A percentile compares a stretch with the other conserved stretches of the same genome.
phyloP scores from a whole-genome alignment of 2,797 vertebrate species.

The Meriones psammophilus region DNA sequence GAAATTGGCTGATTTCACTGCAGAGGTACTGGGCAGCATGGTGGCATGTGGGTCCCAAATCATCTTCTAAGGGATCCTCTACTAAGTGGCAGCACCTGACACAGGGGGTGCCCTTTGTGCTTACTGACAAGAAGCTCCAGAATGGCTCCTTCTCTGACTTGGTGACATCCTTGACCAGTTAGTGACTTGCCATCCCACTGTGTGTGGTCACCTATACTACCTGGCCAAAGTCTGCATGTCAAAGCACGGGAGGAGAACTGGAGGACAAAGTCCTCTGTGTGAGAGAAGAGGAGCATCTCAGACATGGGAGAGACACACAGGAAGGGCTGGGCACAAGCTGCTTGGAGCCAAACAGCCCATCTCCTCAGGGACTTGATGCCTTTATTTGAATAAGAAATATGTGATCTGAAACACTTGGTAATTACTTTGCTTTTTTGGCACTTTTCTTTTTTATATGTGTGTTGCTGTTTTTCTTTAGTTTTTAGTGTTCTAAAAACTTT shows the following conservation, averaged over 20 bases:
- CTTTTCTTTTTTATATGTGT: neutral
- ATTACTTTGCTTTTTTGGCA: neutral
- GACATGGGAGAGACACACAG: neutral
- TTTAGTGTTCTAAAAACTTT: constrained; percentile 33
- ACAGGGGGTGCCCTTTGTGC: rapidly evolving
- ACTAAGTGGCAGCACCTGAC: neutral
- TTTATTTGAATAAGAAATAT: neutral
- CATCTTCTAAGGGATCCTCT: neutral
- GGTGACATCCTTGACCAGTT: neutral
- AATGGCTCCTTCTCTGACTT: neutral
- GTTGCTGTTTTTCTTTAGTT: neutral
- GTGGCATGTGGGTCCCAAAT: neutral
- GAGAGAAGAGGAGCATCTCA: neutral
- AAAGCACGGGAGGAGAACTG: neutral
- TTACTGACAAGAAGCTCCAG: neutral
- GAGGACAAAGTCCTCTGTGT: neutral
- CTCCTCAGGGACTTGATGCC: neutral
- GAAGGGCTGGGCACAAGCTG: neutral
- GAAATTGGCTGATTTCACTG: neutral
- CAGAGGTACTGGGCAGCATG: neutral
- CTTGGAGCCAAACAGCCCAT: neutral
- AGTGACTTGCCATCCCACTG: neutral
- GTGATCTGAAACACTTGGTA: neutral
- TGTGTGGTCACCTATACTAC: neutral
- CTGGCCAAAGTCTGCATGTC: neutral